Evolutionary conservation across 2,797 vertebrate species (phyloP).

Genomic region (Eurystomus glaucurus): DNA sequence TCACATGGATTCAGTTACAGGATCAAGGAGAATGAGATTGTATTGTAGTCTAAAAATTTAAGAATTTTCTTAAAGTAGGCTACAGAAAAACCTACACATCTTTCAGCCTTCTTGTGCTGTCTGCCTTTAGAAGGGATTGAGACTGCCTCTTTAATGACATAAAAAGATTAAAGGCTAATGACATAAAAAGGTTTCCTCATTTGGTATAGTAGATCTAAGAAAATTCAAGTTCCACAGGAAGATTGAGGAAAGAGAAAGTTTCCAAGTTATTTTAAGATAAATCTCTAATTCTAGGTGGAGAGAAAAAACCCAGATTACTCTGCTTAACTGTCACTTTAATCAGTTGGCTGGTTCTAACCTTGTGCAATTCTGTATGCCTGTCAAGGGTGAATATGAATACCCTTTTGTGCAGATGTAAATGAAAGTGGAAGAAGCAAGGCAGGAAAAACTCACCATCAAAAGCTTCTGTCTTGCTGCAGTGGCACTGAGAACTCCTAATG

Average conservation of each 20-base stretch:
- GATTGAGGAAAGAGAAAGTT: background rate
- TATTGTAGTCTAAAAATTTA: background rate
- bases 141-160: background rate
- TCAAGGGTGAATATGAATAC: background rate
- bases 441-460: background rate
- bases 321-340: background rate
- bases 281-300: background rate
- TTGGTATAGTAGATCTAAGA: background rate
- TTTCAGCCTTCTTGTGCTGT: background rate
- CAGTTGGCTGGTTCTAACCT: background rate
- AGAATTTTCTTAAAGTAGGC: background rate
- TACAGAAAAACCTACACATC: background rate
- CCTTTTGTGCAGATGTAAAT: background rate
- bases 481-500: background rate
- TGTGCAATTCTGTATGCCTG: background rate
- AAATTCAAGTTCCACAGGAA: background rate
- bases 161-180: background rate
- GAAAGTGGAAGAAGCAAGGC: background rate
- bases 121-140: background rate
- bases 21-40: background rate
- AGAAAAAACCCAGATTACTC: background rate
- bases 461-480: background rate
- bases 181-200: background rate
- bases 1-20: background rate
- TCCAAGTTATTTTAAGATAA: conserved; percentile 3